phyloP scores from a whole-genome alignment of 92 coral and sea anemone species.

The Meandrina meandrites region DNA sequence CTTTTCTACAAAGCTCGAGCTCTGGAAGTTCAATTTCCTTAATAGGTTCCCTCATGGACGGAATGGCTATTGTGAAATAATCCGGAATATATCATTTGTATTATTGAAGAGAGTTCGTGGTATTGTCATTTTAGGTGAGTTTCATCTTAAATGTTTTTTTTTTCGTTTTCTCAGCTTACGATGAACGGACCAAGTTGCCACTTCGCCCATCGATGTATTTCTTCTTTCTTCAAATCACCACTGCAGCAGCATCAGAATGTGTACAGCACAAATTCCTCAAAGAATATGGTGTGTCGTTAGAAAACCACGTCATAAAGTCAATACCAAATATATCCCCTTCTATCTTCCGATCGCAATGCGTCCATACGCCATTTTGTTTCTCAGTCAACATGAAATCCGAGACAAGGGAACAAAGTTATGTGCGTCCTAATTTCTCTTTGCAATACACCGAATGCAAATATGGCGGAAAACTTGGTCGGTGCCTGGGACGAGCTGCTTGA shows the following conservation, averaged over 20 bases:
- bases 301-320: conserved; percentile 30
- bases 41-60: too few relatives aligned
- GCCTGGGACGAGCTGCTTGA: too few relatives aligned
- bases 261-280: conserved; percentile 24
- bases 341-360: conserved; percentile 33
- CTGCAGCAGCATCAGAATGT: background rate
- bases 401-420: conserved; percentile 1
- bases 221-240: background rate
- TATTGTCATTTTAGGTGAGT: background rate
- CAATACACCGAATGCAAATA: too few relatives aligned
- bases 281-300: conserved; percentile 17
- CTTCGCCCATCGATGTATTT: background rate
- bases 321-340: background rate
- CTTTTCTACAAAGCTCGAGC: too few relatives aligned
- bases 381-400: conserved; percentile 35
- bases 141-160: background rate
- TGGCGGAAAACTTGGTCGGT: too few relatives aligned
- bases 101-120: too few relatives aligned
- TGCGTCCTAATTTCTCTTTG: too few relatives aligned
- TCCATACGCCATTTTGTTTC: conserved; percentile 27
- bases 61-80: too few relatives aligned
- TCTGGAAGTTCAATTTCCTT: too few relatives aligned
- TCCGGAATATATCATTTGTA: too few relatives aligned
- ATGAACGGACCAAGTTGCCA: background rate
- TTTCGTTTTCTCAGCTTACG: background rate